Percentiles rank a stretch among this genome's conserved stretches.
Evolutionary conservation across 2,797 vertebrate species (phyloP).

Genomic region (Clarias pachynema): DNA sequence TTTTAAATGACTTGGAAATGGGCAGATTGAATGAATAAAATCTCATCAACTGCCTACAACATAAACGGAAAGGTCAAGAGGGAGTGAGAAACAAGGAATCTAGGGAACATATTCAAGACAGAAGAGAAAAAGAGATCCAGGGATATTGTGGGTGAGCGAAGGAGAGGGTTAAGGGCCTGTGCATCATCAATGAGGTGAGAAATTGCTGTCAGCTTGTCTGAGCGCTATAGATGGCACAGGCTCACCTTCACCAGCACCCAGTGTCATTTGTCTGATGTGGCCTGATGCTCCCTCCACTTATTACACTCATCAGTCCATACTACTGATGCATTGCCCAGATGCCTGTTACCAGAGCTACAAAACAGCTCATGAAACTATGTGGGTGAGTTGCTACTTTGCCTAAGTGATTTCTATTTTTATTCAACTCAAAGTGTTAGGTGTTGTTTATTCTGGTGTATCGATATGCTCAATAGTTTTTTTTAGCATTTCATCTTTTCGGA

Average conservation of each 20-base stretch:
- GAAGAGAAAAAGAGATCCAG: slow-evolving; percentile 30
- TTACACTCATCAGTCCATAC: slow-evolving; percentile 58
- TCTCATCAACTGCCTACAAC: background rate
- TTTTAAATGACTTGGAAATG: background rate
- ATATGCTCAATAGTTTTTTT: slow-evolving; percentile 6
- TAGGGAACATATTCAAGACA: slow-evolving; percentile 19
- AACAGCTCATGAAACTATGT: slow-evolving; percentile 25
- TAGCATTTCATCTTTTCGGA: slow-evolving; percentile 1
- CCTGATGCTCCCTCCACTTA: slow-evolving; percentile 60
- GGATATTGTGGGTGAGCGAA: slow-evolving; percentile 36
- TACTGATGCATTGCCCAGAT: slow-evolving; percentile 45
- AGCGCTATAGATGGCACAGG: slow-evolving; percentile 69
- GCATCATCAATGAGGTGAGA: slow-evolving; percentile 72
- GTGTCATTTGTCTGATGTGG: slow-evolving; percentile 66
- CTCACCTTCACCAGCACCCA: slow-evolving; percentile 68
- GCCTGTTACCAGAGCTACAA: slow-evolving; percentile 33
- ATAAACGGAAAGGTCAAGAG: slow-evolving; percentile 8
- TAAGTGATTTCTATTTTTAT: slow-evolving; percentile 24
- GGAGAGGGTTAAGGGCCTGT: slow-evolving; percentile 53
- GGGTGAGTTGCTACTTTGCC: slow-evolving; percentile 11
- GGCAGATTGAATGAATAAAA: slow-evolving; percentile 5
- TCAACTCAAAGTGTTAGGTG: background rate
- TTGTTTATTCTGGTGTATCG: slow-evolving; percentile 14
- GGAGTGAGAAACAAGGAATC: background rate
- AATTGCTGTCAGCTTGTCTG: slow-evolving; percentile 71